phyloP scores from a whole-genome alignment of 2,113 vertebrate species.

The Lampris incognitus region DNA sequence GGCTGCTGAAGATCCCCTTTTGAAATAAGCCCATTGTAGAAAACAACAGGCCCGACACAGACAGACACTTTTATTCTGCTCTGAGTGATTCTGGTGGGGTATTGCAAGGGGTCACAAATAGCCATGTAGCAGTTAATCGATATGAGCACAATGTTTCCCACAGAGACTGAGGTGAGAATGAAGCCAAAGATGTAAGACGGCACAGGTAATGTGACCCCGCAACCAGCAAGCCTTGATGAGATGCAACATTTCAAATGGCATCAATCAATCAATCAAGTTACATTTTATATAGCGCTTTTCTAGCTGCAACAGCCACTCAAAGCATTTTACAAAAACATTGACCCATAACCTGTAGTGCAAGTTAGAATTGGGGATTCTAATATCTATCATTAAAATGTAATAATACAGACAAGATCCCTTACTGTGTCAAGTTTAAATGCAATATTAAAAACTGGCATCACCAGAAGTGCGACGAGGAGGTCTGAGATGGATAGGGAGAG shows the following conservation, averaged over 20 bases:
- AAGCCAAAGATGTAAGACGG: conserved; percentile 45
- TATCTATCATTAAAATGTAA: too few species aligned
- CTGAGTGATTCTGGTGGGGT: conserved; percentile 52
- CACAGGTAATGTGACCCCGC: conserved; percentile 63
- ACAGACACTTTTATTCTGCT: conserved; percentile 42
- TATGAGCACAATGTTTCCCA: conserved; percentile 58
- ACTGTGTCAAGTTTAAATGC: too few species aligned
- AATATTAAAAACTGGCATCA: conserved; percentile 82
- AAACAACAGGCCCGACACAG: conserved; percentile 61
- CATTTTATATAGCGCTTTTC: too few species aligned
- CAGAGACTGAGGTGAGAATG: conserved; percentile 61
- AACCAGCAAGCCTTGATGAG: conserved; percentile 72
- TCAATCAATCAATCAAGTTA: conserved; percentile 55
- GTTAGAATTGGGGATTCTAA: too few species aligned
- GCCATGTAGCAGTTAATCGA: conserved; percentile 69
- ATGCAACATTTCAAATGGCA: conserved; percentile 81
- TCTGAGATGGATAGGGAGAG: conserved; percentile 77
- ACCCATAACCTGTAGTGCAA: too few species aligned
- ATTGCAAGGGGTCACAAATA: conserved; percentile 68
- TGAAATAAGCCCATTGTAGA: conserved; percentile 57
- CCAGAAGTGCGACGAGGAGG: conserved; percentile 72
- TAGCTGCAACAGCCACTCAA: too few species aligned
- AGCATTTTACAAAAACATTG: too few species aligned
- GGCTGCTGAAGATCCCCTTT: conserved; percentile 48
- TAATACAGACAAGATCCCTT: too few species aligned